A percentile compares a stretch with the other conserved stretches of the same genome.
phyloP scores from a whole-genome alignment of 2,113 vertebrate species.

The Redunca redunca region DNA sequence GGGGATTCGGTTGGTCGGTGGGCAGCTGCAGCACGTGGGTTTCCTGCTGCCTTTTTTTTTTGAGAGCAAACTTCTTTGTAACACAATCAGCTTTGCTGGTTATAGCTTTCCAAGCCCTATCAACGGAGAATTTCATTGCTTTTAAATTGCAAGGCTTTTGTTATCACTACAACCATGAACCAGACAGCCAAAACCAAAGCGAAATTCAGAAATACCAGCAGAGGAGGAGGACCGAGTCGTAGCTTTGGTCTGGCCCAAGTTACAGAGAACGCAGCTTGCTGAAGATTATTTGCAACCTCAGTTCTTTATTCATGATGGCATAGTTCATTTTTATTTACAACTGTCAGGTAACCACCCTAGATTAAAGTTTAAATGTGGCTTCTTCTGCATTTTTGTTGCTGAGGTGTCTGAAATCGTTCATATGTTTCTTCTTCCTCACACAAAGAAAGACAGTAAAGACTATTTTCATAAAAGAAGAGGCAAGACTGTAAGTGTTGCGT shows the following conservation, averaged over 20 bases:
- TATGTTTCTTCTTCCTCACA: neutral
- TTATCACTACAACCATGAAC: neutral
- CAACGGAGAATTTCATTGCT: slow-evolving; percentile 24
- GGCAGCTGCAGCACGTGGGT: neutral
- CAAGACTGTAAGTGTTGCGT: neutral
- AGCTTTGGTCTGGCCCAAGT: neutral
- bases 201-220: neutral
- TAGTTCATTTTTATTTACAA: neutral
- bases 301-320: neutral
- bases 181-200: slow-evolving; percentile 6
- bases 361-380: neutral
- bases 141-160: slow-evolving; percentile 49
- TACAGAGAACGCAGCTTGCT: neutral
- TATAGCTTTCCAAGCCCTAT: neutral
- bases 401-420: neutral
- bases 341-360: neutral
- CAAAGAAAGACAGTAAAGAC: neutral
- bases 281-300: accelerated
- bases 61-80: slow-evolving; percentile 25
- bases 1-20: neutral
- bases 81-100: neutral
- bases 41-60: slow-evolving; percentile 20
- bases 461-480: slow-evolving; percentile 23
- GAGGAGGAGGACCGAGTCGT: neutral
- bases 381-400: neutral